These are phyloP conservation scores for Pygmarrhopalites habei DNA, from an alignment of 1,140 invertebrate genomes.

Conservation along the genomic window DNA sequence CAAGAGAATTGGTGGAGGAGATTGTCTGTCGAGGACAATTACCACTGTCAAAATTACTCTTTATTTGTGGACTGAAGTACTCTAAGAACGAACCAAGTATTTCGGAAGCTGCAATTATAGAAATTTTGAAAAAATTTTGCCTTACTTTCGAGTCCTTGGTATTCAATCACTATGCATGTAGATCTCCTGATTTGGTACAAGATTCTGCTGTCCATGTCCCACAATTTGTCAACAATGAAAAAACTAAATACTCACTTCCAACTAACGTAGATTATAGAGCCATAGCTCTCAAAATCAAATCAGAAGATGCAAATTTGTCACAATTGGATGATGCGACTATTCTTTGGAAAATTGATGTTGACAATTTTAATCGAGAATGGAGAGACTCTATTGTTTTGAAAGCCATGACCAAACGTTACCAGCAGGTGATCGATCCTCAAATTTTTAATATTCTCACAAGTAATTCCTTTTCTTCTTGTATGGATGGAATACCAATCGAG, in stretches of 20 bases:
- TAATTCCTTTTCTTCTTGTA: constrained; percentile 4
- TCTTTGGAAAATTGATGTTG: constrained; percentile 27
- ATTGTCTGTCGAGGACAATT: constrained; percentile 21
- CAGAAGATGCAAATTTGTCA: constrained; percentile 1
- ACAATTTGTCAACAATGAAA: constrained; percentile 1
- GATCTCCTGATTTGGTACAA: background rate
- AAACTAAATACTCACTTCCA: constrained; percentile 1
- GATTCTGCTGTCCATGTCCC: constrained; percentile 1
- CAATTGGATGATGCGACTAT: constrained; percentile 19
- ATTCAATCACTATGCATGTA: constrained; percentile 3
- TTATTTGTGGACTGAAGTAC: constrained; percentile 19
- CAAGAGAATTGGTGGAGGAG: constrained; percentile 21
- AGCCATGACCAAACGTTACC: constrained; percentile 21
- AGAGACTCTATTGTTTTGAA: constrained; percentile 28
- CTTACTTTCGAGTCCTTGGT: constrained; percentile 2
- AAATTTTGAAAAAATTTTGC: constrained; percentile 6
- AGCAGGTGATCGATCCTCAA: constrained; percentile 8
- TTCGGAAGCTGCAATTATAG: background rate
- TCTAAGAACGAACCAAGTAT: background rate
- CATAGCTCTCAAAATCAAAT: constrained; percentile 8
- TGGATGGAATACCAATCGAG: constrained; percentile 7
- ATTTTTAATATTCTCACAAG: constrained; percentile 8
- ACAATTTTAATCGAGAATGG: constrained; percentile 25
- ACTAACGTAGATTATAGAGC: background rate
- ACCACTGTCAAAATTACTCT: constrained; percentile 21